These are phyloP conservation scores for Phataginus tetradactyla DNA, from an alignment of 2,797 vertebrate species.

Conservation along the genomic window DNA sequence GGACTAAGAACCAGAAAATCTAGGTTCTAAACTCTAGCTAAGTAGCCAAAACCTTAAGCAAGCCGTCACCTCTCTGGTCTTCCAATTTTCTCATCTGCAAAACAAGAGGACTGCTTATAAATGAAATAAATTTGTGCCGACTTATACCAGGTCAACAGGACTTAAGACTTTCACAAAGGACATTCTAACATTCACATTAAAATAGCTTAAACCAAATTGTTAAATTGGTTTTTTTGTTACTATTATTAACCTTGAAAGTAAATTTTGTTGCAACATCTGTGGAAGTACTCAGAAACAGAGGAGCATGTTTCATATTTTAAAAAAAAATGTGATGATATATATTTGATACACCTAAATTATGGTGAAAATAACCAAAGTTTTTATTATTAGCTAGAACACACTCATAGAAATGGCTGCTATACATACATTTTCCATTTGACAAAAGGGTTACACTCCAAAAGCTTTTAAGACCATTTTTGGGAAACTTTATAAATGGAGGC, in stretches of 20 bases:
- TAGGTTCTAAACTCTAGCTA: conserved; percentile 43
- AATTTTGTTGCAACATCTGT: background rate
- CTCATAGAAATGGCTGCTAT: background rate
- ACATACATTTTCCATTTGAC: background rate
- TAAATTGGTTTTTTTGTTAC: conserved; percentile 3
- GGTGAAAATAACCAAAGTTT: background rate
- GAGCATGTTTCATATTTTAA: background rate
- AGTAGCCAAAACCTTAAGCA: background rate
- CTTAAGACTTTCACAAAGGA: background rate
- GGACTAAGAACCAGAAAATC: conserved; percentile 56
- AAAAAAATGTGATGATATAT: background rate
- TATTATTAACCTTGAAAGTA: background rate
- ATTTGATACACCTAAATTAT: background rate
- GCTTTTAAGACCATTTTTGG: background rate
- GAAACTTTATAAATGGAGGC: background rate
- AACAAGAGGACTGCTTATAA: conserved; percentile 21
- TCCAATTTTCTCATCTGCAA: conserved; percentile 29
- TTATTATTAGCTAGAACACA: background rate
- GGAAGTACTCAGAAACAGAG: background rate
- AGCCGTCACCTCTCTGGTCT: background rate
- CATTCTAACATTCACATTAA: conserved; percentile 2
- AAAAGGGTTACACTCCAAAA: conserved; percentile 22
- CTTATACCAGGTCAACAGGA: background rate
- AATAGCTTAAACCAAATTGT: conserved; percentile 4
- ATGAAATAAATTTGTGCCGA: background rate